phyloP scores from a whole-genome alignment of 2,113 vertebrate species.

The Chrysochloris asiatica region DNA sequence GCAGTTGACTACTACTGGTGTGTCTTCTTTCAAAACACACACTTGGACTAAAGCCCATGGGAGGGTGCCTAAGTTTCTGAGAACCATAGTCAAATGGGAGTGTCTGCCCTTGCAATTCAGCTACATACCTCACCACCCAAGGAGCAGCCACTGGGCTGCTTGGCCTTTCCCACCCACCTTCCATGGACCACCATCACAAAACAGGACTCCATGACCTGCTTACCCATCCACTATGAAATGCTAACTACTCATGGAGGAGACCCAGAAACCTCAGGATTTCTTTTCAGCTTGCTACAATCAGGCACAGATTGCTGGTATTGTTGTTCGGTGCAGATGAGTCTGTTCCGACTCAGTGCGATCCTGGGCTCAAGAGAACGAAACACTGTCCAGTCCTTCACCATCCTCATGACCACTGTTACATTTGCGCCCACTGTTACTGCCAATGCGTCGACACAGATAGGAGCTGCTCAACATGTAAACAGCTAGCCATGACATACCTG shows the following conservation, averaged over 20 bases:
- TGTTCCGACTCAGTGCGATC: too few relatives aligned
- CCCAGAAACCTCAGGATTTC: background rate
- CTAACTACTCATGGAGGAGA: background rate
- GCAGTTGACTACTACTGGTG: background rate
- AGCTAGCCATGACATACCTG: background rate
- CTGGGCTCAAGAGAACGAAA: too few relatives aligned
- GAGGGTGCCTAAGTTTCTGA: background rate
- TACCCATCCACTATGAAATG: fast-evolving
- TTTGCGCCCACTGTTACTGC: too few relatives aligned
- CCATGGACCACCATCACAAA: background rate
- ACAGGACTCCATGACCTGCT: background rate
- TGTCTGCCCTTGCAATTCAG: fast-evolving
- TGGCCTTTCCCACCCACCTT: fast-evolving
- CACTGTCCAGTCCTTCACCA: too few relatives aligned
- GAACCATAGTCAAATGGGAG: background rate
- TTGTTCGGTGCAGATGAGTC: too few relatives aligned
- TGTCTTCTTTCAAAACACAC: slow-evolving; percentile 28
- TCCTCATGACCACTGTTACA: too few relatives aligned
- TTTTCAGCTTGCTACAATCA: background rate
- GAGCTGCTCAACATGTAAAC: too few relatives aligned
- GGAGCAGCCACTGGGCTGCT: background rate
- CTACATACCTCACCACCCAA: background rate
- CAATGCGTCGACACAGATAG: too few relatives aligned
- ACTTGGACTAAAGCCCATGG: background rate
- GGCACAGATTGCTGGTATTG: too few relatives aligned